These are phyloP conservation scores for Clupea harengus DNA, from an alignment of 2,113 vertebrate genomes.

Conservation along the genomic window DNA sequence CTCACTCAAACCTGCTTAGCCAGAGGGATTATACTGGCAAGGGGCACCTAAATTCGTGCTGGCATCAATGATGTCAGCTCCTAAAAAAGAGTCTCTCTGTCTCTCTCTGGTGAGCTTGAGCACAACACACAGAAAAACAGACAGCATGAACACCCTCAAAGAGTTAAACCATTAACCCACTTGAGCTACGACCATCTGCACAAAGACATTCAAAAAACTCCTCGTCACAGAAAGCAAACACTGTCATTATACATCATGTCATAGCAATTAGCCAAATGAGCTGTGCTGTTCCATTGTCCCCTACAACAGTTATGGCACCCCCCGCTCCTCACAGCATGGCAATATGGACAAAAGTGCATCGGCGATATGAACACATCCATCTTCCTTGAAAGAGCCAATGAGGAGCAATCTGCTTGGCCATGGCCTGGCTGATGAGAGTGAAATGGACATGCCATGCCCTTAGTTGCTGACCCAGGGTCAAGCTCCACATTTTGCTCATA, in stretches of 20 bases:
- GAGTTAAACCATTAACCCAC: conserved; percentile 2
- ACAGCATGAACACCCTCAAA: conserved; percentile 47
- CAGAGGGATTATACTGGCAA: not conserved
- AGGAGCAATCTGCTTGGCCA: not conserved
- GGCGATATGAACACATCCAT: not conserved
- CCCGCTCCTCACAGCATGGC: not conserved
- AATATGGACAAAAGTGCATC: not conserved
- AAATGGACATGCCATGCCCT: not conserved
- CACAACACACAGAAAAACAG: conserved; percentile 47
- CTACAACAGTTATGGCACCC: not conserved
- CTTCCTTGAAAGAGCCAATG: not conserved
- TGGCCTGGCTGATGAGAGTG: not conserved
- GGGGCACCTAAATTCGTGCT: not conserved
- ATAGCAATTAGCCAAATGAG: not conserved
- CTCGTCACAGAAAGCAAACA: conserved; percentile 2
- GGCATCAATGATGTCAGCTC: not conserved
- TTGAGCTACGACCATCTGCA: not conserved
- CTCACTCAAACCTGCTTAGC: not conserved
- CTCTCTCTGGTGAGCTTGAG: not conserved
- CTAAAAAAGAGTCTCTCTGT: not conserved
- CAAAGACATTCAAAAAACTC: not conserved
- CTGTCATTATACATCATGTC: not conserved
- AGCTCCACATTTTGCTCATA: not conserved
- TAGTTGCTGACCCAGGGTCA: not conserved
- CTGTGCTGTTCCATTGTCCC: not conserved